Percentiles rank a stretch among this genome's conserved stretches.
Conservation (phyloP, 2,888 invertebrate genomes). For the Ichneumoninae sp. region DNA sequence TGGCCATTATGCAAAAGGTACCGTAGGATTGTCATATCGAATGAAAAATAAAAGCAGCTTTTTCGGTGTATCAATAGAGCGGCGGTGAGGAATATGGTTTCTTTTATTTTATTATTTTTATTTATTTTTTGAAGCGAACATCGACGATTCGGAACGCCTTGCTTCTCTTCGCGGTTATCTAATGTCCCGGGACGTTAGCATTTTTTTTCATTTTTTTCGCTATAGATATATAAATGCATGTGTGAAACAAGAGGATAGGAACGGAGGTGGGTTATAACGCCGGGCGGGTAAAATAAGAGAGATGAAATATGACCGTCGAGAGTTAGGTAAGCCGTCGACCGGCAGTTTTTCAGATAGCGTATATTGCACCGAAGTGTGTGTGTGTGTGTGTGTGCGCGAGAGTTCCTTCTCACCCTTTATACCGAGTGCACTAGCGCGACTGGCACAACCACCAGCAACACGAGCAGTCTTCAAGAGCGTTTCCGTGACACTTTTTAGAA, state of each 20-base stretch:
- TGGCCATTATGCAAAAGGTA: neutral
- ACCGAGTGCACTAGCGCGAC: conserved; percentile 29
- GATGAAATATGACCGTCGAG: conserved; percentile 76
- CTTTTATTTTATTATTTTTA: neutral
- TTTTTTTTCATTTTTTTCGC: conserved; percentile 34
- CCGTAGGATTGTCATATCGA: neutral
- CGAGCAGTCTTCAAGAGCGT: conserved; percentile 65
- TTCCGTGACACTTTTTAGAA: conserved; percentile 66
- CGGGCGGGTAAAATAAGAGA: conserved; percentile 62
- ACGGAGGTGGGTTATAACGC: conserved; percentile 69
- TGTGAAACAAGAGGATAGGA: conserved; percentile 68
- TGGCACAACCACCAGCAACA: conserved; percentile 37
- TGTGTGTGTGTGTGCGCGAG: conserved; percentile 48
- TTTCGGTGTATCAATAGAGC: neutral
- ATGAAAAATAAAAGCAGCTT: neutral
- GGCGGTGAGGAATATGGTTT: neutral
- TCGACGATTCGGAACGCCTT: conserved; percentile 7
- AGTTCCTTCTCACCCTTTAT: conserved; percentile 23
- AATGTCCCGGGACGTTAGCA: conserved; percentile 70
- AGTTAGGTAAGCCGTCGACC: conserved; percentile 76
- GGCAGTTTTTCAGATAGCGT: conserved; percentile 65
- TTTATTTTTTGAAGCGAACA: neutral
- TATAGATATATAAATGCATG: conserved; percentile 54
- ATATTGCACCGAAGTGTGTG: conserved; percentile 42
- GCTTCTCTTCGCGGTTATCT: conserved; percentile 65